These are phyloP conservation scores for Gallinago nigripennis DNA, from an alignment of 2,797 vertebrate species.

Conservation along the genomic window DNA sequence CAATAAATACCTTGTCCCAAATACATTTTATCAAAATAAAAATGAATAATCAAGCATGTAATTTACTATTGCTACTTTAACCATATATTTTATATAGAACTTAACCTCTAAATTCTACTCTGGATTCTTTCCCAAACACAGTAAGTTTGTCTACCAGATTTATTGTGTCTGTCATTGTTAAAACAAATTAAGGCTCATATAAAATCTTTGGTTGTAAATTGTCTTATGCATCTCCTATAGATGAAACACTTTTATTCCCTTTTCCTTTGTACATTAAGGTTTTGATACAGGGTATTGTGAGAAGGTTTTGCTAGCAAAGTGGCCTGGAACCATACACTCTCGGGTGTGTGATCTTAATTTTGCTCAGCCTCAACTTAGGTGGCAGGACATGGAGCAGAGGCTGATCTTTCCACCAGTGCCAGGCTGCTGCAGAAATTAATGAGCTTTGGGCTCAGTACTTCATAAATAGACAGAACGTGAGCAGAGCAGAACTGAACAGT, in stretches of 20 bases:
- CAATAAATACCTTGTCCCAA: not conserved
- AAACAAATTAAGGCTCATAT: not conserved
- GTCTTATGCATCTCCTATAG: not conserved
- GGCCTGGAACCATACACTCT: not conserved
- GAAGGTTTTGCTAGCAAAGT: not conserved
- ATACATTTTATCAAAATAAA: not conserved
- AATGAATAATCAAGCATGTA: not conserved
- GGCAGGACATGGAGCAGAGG: not conserved
- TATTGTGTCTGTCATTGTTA: not conserved
- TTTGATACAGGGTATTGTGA: not conserved
- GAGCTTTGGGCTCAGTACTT: not conserved
- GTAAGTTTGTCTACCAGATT: not conserved
- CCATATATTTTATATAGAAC: not conserved
- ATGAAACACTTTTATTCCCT: not conserved
- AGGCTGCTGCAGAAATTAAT: rapidly evolving
- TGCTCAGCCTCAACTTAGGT: not conserved
- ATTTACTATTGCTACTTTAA: not conserved
- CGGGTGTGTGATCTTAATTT: not conserved
- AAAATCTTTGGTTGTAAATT: not conserved
- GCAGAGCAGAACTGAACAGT: not conserved
- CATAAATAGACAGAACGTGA: not conserved
- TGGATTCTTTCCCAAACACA: not conserved
- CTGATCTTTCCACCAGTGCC: not conserved
- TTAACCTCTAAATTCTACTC: not conserved
- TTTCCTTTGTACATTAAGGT: not conserved